Base-by-base conservation (phyloP, 1,140 invertebrate genomes). In the Sycophila sp. region DNA sequence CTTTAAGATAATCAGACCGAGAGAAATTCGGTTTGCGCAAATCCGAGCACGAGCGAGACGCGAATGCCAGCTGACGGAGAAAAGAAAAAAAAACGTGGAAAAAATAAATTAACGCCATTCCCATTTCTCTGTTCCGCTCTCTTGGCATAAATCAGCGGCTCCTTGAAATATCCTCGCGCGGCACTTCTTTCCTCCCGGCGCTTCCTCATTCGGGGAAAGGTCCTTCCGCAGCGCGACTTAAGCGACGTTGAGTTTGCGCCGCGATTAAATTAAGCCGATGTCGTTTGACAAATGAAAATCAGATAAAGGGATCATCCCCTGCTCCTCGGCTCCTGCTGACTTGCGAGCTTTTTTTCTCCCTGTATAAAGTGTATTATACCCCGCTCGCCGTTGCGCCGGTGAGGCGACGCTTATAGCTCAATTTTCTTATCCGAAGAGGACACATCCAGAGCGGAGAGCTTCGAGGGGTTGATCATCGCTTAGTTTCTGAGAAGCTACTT, bases 201-300 rank as follows among this genome's bases (percentile, higher is more conserved):
- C 13, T 19, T 56, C 17, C 40, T 60, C 56, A 63, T 69, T 22
- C 45, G 42, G 6, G n/a, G 2, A 32, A 34, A 49, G 32, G 28
- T 19, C 34, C 28, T 47, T 56, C 2, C 30, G 36, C 60, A 8
- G 19, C 13, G 2, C 36, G 63, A 55, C 10, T 65, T 19, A 4
- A 26, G 47, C 26, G 64, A 5, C 8, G 36, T 47, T n/a, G 36
- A 69, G 58, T 42, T 63, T 58, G 49, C 38, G 59, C 11, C 68
- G 1, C 63, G 69, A 74, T 69, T 75, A 77, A 80, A 80, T 80
- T 77, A 76, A 77, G 71, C 77, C 71, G 73, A 73, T 69, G 75
- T 73, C 62, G 66, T 55, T 74, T 81, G 80, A 82, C 77, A 82
- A 82, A 82, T 79, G 78, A 79, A 79, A 76, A 82, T 82, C 80